phyloP scores from a whole-genome alignment of 2,888 invertebrate species.

The Hydrotaea cyrtoneurina region DNA sequence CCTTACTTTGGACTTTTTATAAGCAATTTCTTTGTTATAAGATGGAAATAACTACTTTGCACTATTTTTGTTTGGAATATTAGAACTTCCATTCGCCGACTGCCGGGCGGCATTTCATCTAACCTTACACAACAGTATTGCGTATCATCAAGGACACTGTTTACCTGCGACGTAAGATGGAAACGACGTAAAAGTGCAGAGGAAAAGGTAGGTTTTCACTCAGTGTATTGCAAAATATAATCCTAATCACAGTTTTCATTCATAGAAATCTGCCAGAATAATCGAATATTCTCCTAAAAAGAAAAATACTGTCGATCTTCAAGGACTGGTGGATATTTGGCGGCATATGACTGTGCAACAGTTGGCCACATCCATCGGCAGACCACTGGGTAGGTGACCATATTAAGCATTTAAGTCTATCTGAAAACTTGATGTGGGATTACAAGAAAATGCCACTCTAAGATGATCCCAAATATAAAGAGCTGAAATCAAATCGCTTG shows the following conservation, averaged over 20 bases:
- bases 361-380: conserved; percentile 85
- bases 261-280: conserved; percentile 82
- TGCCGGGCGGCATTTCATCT: conserved; percentile 12
- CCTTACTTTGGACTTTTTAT: no score
- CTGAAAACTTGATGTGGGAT: no score
- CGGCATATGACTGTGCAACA: conserved; percentile 90
- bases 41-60: no score
- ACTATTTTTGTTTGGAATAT: no score
- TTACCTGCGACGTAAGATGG: conserved; percentile 75
- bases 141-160: conserved; percentile 67
- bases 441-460: no score
- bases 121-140: conserved; percentile 45
- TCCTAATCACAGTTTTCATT: no score
- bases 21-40: no score
- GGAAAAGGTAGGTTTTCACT: conserved; percentile 82
- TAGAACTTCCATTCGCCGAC: conserved; percentile 30
- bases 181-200: conserved; percentile 85
- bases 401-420: not conserved
- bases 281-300: conserved; percentile 83
- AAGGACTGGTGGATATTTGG: conserved; percentile 86
- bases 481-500: no score
- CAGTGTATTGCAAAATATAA: not conserved
- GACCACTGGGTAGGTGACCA: conserved; percentile 83
- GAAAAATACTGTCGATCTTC: conserved; percentile 66
- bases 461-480: no score